These are phyloP conservation scores for Drosophila setosimentum DNA, from an alignment of 2,888 invertebrate species.

Conservation along the genomic window DNA sequence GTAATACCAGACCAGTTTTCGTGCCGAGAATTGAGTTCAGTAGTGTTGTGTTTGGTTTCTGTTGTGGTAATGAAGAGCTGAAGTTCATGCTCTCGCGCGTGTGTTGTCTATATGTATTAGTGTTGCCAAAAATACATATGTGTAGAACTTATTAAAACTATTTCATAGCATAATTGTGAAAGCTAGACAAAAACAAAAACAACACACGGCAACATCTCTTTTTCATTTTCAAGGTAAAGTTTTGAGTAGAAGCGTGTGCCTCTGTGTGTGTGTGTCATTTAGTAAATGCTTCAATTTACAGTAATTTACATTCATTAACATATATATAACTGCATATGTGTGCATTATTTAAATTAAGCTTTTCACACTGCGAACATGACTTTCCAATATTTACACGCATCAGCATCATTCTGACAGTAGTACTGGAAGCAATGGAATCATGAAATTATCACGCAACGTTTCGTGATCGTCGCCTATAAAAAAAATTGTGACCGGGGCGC, in stretches of 20 bases:
- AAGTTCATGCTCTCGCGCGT: conserved; percentile 43
- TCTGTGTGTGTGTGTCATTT: neutral
- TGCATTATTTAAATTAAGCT: conserved; percentile 48
- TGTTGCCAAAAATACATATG: conserved; percentile 66
- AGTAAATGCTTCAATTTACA: conserved; percentile 26
- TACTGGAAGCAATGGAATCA: conserved; percentile 42
- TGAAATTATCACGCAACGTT: conserved; percentile 61
- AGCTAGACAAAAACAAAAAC: conserved; percentile 21
- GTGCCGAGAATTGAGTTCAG: conserved; percentile 25
- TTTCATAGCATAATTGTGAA: conserved; percentile 40
- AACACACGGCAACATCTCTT: conserved; percentile 30
- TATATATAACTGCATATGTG: neutral
- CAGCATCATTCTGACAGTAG: conserved; percentile 36
- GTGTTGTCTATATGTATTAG: conserved; percentile 30
- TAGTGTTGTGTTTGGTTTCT: conserved; percentile 1
- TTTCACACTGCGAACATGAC: conserved; percentile 23
- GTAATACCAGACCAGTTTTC: conserved; percentile 68
- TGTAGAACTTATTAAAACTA: conserved; percentile 34
- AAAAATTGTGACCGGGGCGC: conserved; percentile 11
- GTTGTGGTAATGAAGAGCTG: conserved; percentile 53
- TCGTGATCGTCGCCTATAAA: conserved; percentile 29
- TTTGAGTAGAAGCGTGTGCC: conserved; percentile 38
- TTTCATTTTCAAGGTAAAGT: conserved; percentile 65
- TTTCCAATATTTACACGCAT: conserved; percentile 19
- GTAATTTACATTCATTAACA: conserved; percentile 12